A percentile compares a stretch with the other conserved stretches of the same genome.
These are phyloP conservation scores for Caerostris darwini DNA, from an alignment of 1,140 invertebrate genomes.

Conservation along the genomic window DNA sequence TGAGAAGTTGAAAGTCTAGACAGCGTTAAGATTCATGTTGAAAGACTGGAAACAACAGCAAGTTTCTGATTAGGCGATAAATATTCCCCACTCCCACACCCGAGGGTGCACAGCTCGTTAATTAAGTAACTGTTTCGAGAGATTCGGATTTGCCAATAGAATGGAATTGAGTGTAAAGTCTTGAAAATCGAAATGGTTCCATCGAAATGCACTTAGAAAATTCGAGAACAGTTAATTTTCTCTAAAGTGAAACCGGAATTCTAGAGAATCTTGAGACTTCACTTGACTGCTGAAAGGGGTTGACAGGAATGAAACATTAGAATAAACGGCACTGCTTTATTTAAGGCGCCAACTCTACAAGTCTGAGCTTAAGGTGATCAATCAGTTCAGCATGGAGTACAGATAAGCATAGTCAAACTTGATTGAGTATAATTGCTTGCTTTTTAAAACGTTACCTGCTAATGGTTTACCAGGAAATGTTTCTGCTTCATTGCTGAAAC, in stretches of 20 bases:
- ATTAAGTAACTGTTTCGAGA: slow-evolving; percentile 48
- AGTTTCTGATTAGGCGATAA: slow-evolving; percentile 41
- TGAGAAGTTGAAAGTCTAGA: background rate
- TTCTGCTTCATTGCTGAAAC: background rate
- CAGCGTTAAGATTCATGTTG: background rate
- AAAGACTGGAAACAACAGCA: slow-evolving; percentile 42
- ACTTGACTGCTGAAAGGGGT: background rate
- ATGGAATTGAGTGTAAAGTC: background rate
- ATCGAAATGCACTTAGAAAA: slow-evolving; percentile 46
- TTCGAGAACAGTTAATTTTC: slow-evolving; percentile 60
- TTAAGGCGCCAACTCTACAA: background rate
- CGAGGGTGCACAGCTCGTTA: background rate
- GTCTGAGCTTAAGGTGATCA: background rate
- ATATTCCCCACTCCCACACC: slow-evolving; percentile 4
- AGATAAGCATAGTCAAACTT: background rate
- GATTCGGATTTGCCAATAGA: background rate
- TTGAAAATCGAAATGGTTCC: slow-evolving; percentile 43
- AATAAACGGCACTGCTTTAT: slow-evolving; percentile 8
- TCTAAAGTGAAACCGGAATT: slow-evolving; percentile 47
- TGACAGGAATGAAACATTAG: slow-evolving; percentile 26
- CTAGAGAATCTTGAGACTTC: background rate
- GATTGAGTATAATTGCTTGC: background rate
- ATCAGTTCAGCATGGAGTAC: background rate
- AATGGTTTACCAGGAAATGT: background rate
- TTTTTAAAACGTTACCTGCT: background rate